Base-by-base conservation (phyloP, 2,888 invertebrate species). In the Lordiphosa fenestrarum region DNA sequence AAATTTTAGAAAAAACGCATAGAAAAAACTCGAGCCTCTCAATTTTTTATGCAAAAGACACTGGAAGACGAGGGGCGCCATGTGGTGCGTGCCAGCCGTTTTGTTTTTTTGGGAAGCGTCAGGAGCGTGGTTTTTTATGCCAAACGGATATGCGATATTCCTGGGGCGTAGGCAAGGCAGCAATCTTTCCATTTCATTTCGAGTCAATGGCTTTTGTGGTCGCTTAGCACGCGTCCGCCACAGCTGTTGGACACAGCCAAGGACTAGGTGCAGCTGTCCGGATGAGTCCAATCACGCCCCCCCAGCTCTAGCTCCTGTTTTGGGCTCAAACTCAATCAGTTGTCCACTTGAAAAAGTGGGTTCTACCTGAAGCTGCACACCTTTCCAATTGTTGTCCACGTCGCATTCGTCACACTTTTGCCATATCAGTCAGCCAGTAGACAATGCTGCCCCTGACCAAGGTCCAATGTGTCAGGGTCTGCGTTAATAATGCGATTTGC, bases 401-500 rank as follows among this genome's bases (percentile, higher is more conserved):
- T 10, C 30, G 74, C 72, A 81, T 81, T 83, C 72, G 83, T 73
- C 77, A 77, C 76, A 78, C 71, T 77, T 78, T 78, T 75, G 65
- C 71, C 46, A 49, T 38, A 47, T 51, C 59, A 25, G 46, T 52
- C 58, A 35, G 59, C 63, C 58, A 38, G 42, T 35, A 53, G 66
- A 81, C 81, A 77, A 81, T 71, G 66, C 59, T 44, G 25, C 12
- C 30, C 12, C 39, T 61, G 60, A 57, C 60, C 66, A 65, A 57
- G 47, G 71, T 53, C 70, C 73, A 52, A 67, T 69, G 74, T 72
- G 73, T 58, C 78, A 73, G 70, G 69, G 69, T 50, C 77, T 69
- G 86, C 83, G 83, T 87, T 85, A 84, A 84, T 87, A 87, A 87
- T 86, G 80, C 86, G 87, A 87, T 87, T 87, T 87, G 85, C 87